These are phyloP conservation scores for Epizoanthus fatuus DNA, from an alignment of 92 coral and sea anemone genomes.

Conservation along the genomic window DNA sequence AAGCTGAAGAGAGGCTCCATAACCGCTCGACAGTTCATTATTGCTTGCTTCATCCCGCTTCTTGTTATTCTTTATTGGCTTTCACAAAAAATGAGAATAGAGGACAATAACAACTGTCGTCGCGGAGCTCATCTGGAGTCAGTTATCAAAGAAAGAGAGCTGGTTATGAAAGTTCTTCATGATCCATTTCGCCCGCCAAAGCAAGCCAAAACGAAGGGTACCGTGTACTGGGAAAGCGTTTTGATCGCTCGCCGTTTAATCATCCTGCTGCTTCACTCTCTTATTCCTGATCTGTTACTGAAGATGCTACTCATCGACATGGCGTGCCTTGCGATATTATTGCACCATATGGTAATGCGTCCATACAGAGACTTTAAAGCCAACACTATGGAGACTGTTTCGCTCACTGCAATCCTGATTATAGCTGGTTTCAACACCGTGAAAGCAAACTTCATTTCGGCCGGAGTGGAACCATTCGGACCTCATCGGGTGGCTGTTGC, in stretches of 20 bases:
- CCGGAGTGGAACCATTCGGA: constrained; percentile 41
- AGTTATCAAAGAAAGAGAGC: neutral
- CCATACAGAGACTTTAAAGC: constrained; percentile 39
- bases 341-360: constrained; percentile 37
- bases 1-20: neutral
- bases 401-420: constrained; percentile 12
- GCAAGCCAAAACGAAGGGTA: neutral
- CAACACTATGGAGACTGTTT: constrained; percentile 49
- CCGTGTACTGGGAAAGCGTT: constrained; percentile 58
- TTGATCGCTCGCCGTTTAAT: constrained; percentile 43
- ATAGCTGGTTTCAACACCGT: constrained; percentile 58
- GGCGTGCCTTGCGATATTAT: constrained; percentile 22
- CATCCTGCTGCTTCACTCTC: neutral
- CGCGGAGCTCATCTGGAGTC: neutral
- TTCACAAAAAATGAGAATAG: neutral
- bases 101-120: neutral
- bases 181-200: neutral
- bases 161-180: neutral
- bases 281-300: neutral
- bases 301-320: constrained; percentile 28
- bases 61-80: neutral
- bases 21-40: neutral
- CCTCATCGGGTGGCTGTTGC: constrained; percentile 33
- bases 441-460: constrained; percentile 56
- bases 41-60: neutral